A percentile compares a stretch with the other conserved stretches of the same genome.
These are phyloP conservation scores for Hiodon alosoides DNA, from an alignment of 2,113 vertebrate genomes.

Conservation along the genomic window DNA sequence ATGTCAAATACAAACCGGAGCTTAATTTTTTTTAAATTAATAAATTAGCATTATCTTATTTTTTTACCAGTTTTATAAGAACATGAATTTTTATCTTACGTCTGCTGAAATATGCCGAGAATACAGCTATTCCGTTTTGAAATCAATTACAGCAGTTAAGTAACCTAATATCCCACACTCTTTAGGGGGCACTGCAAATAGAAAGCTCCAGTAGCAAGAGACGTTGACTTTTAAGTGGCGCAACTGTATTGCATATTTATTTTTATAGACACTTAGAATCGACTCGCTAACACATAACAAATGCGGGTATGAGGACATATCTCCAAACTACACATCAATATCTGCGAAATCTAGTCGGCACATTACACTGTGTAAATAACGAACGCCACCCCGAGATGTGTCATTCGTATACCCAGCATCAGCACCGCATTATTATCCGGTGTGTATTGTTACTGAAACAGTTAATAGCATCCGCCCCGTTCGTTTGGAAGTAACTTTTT, in stretches of 20 bases:
- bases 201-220: slow-evolving; percentile 1
- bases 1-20: neutral
- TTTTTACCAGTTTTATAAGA: neutral
- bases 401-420: neutral
- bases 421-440: neutral
- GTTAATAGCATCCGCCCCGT: neutral
- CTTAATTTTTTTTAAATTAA: too few species aligned
- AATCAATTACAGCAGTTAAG: neutral
- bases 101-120: neutral
- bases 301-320: slow-evolving; percentile 9
- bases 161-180: neutral
- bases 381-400: neutral
- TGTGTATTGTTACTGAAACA: neutral
- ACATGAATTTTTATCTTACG: neutral
- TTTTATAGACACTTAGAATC: neutral
- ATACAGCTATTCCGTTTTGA: neutral
- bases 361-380: neutral
- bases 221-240: neutral
- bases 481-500: neutral
- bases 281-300: neutral
- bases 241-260: neutral
- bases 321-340: slow-evolving; percentile 11
- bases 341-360: neutral
- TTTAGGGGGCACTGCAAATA: slow-evolving; percentile 5
- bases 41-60: neutral